A percentile compares a stretch with the other conserved stretches of the same genome.
Conservation (phyloP, 2,113 vertebrate genomes). For the Chloroceryle aenea region DNA sequence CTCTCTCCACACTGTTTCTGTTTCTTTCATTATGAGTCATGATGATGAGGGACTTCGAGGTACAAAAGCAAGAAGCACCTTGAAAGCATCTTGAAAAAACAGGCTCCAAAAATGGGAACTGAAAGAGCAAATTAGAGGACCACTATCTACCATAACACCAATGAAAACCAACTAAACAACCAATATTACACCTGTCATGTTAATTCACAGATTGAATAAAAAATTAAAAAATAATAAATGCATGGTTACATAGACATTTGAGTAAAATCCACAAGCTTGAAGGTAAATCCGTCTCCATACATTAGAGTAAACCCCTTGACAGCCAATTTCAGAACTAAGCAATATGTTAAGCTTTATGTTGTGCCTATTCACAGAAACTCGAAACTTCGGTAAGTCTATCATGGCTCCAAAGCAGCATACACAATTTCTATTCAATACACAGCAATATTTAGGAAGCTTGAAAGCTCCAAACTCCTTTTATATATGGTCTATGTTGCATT, state of each 20-base stretch:
- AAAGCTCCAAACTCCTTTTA: not conserved
- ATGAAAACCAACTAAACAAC: not conserved
- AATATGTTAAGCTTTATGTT: not conserved
- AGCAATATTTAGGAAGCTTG: not conserved
- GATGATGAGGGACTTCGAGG: not conserved
- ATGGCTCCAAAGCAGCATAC: not conserved
- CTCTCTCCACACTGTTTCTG: not conserved
- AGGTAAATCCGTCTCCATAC: not conserved
- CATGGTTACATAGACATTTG: not conserved
- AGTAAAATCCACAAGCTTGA: not conserved
- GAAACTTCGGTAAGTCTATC: not conserved
- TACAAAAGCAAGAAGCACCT: not conserved
- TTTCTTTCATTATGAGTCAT: constrained; percentile 24
- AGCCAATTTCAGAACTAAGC: not conserved
- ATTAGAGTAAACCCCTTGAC: not conserved
- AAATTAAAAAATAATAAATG: not conserved
- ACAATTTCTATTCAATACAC: not conserved
- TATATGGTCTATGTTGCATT: not conserved
- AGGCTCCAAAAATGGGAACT: not conserved
- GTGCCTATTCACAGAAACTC: not conserved
- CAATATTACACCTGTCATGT: not conserved
- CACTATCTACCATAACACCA: not conserved
- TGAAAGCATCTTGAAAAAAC: not conserved
- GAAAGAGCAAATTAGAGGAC: not conserved
- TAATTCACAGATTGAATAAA: not conserved